Evolutionary conservation across 2,113 vertebrate genomes (phyloP), one percentile per base, ranked within the genome.

Genomic region (Coptodon rendalli): DNA sequence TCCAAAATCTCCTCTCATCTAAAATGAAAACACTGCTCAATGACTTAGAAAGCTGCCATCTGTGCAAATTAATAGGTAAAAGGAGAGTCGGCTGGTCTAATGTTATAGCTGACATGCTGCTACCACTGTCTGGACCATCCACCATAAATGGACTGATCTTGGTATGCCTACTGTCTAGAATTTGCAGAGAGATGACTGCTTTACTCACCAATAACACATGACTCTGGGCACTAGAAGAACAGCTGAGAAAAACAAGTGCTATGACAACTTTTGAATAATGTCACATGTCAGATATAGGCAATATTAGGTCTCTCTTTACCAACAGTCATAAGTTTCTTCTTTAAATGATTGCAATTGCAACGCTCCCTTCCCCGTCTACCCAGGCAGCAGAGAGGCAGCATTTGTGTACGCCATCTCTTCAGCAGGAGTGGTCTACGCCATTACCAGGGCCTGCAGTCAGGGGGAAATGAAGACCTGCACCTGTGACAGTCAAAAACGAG

Each of bases 321-420:
- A 61, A 34, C 6, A 52, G 22, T 17, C 9, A 2, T 12, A 43
- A 9, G 29, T 34, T n/a, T 31, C 0, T 52, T 31, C 19, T 19
- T 78, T 31, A 52, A n/a, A 52, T 34, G 27, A 52, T 6, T 50
- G 71, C 71, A 17, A 34, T 3, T 54, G 3, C 40, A 24, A 40
- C 1, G 8, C 7, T 84, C 6, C 84, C 17, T 31, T 29, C 19
- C 48, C 34, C 34, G 9, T 79, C 7, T 0, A 0, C 38, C 40
- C 94, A 98, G 99, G 99, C 93, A 99, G 98, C 95, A 96, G 97
- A 82, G 99, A 99, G 93, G 98, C 99, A n/a, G 99, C 99, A 4
- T 99, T 99, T 0, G 98, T 99, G 31, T 99, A 99, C 0, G 99
- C 99, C 84, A 99, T 99, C 95, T 99, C 99, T 12, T 99, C 98